Evolutionary conservation across 2,888 invertebrate genomes (phyloP), one percentile per base, ranked within the genome.

Genomic region (Cryptophagus acutangulus): DNA sequence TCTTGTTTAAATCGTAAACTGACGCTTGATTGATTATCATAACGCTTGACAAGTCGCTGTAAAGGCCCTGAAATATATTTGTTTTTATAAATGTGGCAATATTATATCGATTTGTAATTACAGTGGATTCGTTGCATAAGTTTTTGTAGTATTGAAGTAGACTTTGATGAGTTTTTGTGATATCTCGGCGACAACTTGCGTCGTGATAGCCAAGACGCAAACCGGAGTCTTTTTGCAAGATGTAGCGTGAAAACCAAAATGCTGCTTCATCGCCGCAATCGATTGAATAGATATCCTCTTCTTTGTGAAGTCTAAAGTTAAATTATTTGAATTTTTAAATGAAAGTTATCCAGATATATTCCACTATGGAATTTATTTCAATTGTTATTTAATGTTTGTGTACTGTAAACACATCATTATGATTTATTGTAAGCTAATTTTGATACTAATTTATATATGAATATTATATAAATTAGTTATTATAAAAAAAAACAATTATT

Each of bases 221-320:
- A 2, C 64, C 67, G 6, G 48, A 35, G 13, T 59, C 49, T 33
- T 49, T 45, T n/a, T 51, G 56, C 15, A 57, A 41, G 28, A 65
- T 50, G 35, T 62, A 73, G 53, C 60, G 65, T 2, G 76, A 74
- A 43, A 82, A 60, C 82, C 82, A 84, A 29, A 65, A 60, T 1
- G 78, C 74, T 1, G 73, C 76, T 42, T 71, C 73, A 25, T 77
- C 71, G 1, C 82, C 82, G 65, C 81, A 82, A 62, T 82, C 82
- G 36, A 73, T 29, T 67, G 56, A 2, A 76, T 61, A 24, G 66
- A 65, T 37, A 2, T 31, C 16, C 14, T 13, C 31, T 31, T 15
- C n/a, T 20, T 6, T n/a, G 24, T 8, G n/a, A 8, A 8, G 24
- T 20, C 24, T 20, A n/a, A 20, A 20, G n/a, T n/a, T n/a, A n/a